A percentile compares a stretch with the other conserved stretches of the same genome.
phyloP scores from a whole-genome alignment of 2,797 vertebrate species.

The Sebastes vulpes region DNA sequence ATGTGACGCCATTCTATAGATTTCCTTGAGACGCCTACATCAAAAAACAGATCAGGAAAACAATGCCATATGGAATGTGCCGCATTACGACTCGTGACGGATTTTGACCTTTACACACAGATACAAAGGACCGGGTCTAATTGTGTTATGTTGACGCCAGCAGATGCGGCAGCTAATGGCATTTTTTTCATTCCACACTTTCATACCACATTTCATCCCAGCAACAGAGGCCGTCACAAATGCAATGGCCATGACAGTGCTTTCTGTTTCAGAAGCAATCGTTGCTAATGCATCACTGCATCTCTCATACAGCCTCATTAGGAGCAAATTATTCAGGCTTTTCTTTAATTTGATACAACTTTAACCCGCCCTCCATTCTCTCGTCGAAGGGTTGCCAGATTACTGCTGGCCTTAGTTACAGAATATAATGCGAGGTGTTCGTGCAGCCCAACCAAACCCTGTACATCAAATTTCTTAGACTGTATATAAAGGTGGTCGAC shows the following conservation, averaged over 20 bases:
- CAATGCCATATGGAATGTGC: constrained; percentile 14
- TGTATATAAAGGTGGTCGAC: too few species aligned
- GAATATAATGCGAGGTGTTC: background rate
- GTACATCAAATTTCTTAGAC: background rate
- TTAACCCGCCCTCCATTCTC: background rate
- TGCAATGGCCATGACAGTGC: constrained; percentile 11
- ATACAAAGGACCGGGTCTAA: constrained; percentile 47
- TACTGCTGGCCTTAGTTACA: constrained; percentile 10
- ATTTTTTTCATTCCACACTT: constrained; percentile 33
- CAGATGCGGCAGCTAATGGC: constrained; percentile 29
- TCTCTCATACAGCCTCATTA: constrained; percentile 52
- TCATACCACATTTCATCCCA: constrained; percentile 1
- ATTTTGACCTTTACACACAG: constrained; percentile 64
- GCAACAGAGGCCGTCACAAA: constrained; percentile 23
- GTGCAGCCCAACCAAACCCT: background rate
- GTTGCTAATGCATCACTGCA: constrained; percentile 48
- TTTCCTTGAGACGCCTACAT: constrained; percentile 22
- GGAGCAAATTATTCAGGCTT: constrained; percentile 49
- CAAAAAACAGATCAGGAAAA: constrained; percentile 13
- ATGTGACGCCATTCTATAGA: background rate
- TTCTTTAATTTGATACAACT: constrained; percentile 22
- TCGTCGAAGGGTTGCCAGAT: constrained; percentile 15
- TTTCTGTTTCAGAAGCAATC: constrained; percentile 33
- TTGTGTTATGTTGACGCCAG: background rate
- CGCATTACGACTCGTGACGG: constrained; percentile 29